Evolutionary conservation across 1,140 invertebrate genomes (phyloP).

Genomic region (Limonius californicus): DNA sequence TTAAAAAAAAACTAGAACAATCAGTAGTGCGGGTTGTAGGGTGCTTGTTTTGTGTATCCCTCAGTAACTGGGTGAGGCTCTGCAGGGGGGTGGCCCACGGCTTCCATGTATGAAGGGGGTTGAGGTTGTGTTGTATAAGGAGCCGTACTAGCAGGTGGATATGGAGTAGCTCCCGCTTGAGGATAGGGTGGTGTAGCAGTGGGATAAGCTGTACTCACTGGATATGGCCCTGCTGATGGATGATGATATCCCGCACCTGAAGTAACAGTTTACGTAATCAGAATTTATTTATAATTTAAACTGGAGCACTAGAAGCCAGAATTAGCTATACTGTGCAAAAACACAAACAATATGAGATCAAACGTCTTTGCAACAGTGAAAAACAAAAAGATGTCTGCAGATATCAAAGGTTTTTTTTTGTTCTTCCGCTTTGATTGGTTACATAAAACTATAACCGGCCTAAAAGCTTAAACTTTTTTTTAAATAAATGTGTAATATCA

Average conservation of each 20-base stretch:
- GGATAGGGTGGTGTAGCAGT: neutral
- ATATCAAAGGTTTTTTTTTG: too few species aligned
- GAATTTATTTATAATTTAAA: too few species aligned
- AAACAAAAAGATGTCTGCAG: too few species aligned
- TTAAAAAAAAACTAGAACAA: too few species aligned
- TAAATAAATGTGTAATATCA: too few species aligned
- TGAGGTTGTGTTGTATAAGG: neutral
- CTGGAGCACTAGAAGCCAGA: too few species aligned
- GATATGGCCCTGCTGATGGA: neutral
- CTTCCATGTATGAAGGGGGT: conserved; percentile 5
- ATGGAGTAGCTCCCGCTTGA: neutral
- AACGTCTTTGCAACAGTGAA: too few species aligned
- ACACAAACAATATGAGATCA: too few species aligned
- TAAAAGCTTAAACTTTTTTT: too few species aligned
- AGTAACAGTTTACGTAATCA: neutral
- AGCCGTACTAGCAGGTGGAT: neutral
- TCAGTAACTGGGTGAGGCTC: neutral
- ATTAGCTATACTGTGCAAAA: too few species aligned
- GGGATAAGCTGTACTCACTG: neutral
- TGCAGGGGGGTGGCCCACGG: neutral
- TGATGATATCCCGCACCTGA: neutral
- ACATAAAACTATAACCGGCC: too few species aligned
- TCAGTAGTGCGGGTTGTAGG: neutral
- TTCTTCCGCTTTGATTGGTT: too few species aligned
- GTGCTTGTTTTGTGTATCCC: neutral